Evolutionary conservation across 2,113 vertebrate genomes (phyloP), one percentile per base, ranked within the genome.

Genomic region (Gambusia affinis): DNA sequence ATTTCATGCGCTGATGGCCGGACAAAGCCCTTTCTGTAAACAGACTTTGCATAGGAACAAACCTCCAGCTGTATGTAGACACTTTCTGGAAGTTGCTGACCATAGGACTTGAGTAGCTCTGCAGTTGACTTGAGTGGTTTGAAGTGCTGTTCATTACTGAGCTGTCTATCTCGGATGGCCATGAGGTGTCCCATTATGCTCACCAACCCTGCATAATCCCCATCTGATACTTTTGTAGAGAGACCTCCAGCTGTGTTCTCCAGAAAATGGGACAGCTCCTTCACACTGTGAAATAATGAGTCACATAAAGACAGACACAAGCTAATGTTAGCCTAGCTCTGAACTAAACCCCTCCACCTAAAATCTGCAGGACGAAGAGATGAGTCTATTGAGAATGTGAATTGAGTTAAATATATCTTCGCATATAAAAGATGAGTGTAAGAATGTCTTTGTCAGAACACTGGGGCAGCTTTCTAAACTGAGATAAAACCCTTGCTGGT

Each of bases 31-130:
- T 24, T n/a, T 3, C 11, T 3, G 15, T 4, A n/a, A 12, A 33
- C 29, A 4, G 0, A 60, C 54, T 27, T 44, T 66, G 70, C 1
- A 42, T 12, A 8, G 42, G 37, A 51, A 44, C 81, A 85, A 79
- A 94, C 93, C 84, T 95, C 91, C 29, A 95, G 70, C 75, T 93
- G 83, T 37, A 64, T 80, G 87, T 89, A 94, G 76, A 94, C 89
- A 5, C 93, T 90, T 67, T 94, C 94, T 6, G 93, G 90, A n/a
- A 95, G 81, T 66, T 96, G 93, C 75, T 94, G 91, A 10, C 82
- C 90, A 3, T 91, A 95, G 51, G 80, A 93, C 87, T 92, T 94
- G 3, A 96, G 92, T 15, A 96, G 86, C 66, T 95, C 92, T 28
- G 82, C 86, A 1, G 88, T 94, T 27, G 92, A 90, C 87, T 92